A percentile compares a stretch with the other conserved stretches of the same genome.
Conservation (phyloP, 2,797 vertebrate species). For the Sternarchorhynchus goeldii region DNA sequence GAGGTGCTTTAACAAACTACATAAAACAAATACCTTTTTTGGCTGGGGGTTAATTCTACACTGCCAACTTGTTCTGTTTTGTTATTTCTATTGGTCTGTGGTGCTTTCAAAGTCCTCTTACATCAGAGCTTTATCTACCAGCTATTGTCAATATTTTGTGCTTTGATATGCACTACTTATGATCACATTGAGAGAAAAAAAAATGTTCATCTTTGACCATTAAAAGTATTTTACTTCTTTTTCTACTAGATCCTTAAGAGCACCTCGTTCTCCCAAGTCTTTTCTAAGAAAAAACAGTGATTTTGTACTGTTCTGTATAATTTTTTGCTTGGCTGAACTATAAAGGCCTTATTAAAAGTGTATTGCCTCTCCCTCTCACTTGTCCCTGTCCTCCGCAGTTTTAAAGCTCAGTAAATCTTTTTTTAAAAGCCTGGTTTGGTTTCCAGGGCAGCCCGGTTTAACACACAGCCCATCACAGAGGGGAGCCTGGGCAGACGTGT, state of each 20-base stretch:
- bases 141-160: no score
- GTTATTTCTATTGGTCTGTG: background rate
- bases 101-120: no score
- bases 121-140: no score
- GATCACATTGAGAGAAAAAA: background rate
- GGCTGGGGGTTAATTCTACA: no score
- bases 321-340: constrained; percentile 29
- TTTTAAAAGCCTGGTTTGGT: constrained; percentile 18
- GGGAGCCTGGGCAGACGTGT: background rate
- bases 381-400: background rate
- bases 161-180: no score
- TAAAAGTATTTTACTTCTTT: background rate
- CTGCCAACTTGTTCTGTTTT: background rate
- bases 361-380: background rate
- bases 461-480: constrained; percentile 27
- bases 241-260: background rate
- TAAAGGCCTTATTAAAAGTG: constrained; percentile 31
- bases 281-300: background rate
- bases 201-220: background rate
- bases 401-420: constrained; percentile 35
- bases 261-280: background rate
- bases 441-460: constrained; percentile 14
- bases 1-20: no score
- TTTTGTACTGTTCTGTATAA: background rate
- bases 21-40: no score